These are phyloP conservation scores for Cepphus grylle DNA, from an alignment of 2,113 vertebrate genomes.

Conservation along the genomic window DNA sequence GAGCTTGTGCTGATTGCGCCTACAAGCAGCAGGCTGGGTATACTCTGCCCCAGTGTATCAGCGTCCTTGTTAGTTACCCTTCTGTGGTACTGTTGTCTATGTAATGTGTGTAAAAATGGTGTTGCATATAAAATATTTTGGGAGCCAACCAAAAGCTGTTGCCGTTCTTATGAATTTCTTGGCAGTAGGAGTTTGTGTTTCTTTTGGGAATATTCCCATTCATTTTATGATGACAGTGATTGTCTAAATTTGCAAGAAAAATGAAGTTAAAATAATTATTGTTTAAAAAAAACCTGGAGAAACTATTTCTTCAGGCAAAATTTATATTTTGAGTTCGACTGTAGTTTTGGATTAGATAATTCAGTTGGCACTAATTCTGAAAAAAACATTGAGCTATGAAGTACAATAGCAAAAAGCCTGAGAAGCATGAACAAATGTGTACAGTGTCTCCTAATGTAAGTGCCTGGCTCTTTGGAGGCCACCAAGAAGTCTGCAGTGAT, in stretches of 20 bases:
- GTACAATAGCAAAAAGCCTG: slow-evolving; percentile 38
- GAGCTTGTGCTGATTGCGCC: neutral
- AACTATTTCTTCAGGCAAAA: neutral
- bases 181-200: neutral
- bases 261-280: neutral
- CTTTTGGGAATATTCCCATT: slow-evolving; percentile 18
- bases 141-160: neutral
- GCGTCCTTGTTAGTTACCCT: neutral
- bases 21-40: neutral
- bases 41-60: neutral
- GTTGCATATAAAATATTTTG: neutral
- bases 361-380: slow-evolving; percentile 40
- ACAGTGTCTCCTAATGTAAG: slow-evolving; percentile 55
- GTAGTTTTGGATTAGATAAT: slow-evolving; percentile 36
- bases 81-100: neutral
- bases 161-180: neutral
- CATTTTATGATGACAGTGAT: slow-evolving; percentile 28
- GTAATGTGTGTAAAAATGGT: neutral
- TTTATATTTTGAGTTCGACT: neutral
- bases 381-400: slow-evolving; percentile 12
- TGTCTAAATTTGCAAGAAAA: slow-evolving; percentile 37
- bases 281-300: neutral
- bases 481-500: slow-evolving; percentile 76
- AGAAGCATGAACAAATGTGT: slow-evolving; percentile 45
- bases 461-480: slow-evolving; percentile 64